phyloP scores from a whole-genome alignment of 2,888 invertebrate genomes.

The Andricus curvator region DNA sequence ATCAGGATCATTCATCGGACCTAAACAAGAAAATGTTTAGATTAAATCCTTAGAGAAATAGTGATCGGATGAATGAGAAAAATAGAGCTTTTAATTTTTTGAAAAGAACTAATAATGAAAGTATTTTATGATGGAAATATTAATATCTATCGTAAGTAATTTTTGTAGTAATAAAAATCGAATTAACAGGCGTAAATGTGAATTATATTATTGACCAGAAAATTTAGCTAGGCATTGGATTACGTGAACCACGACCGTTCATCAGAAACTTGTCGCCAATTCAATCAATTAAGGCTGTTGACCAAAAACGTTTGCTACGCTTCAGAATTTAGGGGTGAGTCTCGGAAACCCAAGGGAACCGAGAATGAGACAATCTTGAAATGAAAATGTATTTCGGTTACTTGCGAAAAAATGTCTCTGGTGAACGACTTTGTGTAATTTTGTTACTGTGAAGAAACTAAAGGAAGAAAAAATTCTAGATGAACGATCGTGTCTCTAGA shows the following conservation, averaged over 20 bases:
- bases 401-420: neutral
- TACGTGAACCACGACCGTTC: conserved; percentile 48
- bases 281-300: conserved; percentile 54
- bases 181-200: neutral
- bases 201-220: neutral
- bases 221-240: conserved; percentile 30
- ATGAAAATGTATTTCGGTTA: neutral
- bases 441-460: neutral
- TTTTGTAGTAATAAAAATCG: neutral
- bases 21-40: conserved; percentile 39
- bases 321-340: conserved; percentile 48
- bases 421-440: neutral
- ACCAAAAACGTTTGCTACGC: conserved; percentile 53
- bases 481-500: conserved; percentile 9
- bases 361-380: neutral
- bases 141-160: neutral
- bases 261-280: conserved; percentile 47
- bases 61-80: neutral
- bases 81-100: neutral
- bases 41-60: conserved; percentile 20
- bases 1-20: conserved; percentile 39
- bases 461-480: neutral
- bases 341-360: neutral
- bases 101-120: neutral
- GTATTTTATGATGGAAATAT: neutral